Base-by-base conservation (phyloP, 2,113 vertebrate genomes). In the Poeciliopsis turrubarensis region DNA sequence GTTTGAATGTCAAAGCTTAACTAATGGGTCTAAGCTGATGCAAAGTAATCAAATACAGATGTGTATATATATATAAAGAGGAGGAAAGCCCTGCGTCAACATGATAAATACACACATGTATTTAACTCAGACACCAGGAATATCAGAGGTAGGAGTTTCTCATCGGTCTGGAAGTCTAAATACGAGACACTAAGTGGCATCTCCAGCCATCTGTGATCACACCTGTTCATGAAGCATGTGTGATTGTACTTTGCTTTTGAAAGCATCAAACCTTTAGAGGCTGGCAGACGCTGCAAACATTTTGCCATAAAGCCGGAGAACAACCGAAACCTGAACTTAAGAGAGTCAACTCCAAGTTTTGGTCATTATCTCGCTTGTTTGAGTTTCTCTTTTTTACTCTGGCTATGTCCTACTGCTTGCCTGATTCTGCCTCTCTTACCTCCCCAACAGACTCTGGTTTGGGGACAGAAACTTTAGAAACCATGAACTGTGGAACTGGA, bases 391-490 rank as follows among this genome's bases (percentile, higher is more conserved):
- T 22, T 14, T n/a, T 78, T 25, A 44, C n/a, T 61, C 27, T 61
- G 65, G 60, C 63, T 47, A 39, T 61, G 60, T 29, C 31, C 15
- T 31, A 47, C 83, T 78, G 76, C 78, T 82, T 51, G 76, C 77
- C 77, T 62, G 60, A 39, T 9, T 68, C 8, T 37, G 67, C 80
- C 75, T 47, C 44, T 80, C 95, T 97, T 96, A 98, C 97, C 97
- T 98, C 97, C 65, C 95, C 94, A 1, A 94, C 94, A 79, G 95
- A 94, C 41, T 98, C 97, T 77, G 94, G 89, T 94, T 97, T 98
- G 73, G 97, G 96, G 86, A 97, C 96, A 82, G 96, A 94, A 92
- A 98, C 96, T 95, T 96, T 98, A 90, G 97, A 95, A 87, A 99
- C 97, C 0, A 96, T 95, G 91, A 99, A 99, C 87, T 98, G 97